Base-by-base conservation (phyloP, 2,888 invertebrate species). In the Celastrina argiolus region DNA sequence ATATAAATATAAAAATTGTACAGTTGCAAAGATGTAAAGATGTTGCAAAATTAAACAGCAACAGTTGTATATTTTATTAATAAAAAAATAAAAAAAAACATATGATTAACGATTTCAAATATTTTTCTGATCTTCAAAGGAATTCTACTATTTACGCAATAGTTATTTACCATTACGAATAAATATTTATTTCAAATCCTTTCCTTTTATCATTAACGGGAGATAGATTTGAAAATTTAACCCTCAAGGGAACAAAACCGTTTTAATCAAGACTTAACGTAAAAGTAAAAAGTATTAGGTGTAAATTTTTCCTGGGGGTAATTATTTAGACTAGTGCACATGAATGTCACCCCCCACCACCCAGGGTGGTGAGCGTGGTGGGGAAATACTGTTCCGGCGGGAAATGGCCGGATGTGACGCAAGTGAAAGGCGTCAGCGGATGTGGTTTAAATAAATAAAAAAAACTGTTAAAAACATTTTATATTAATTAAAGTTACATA, bases 361-460 rank as follows among this genome's bases (percentile, higher is more conserved):
- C 22, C 18, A 1, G 10, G 18, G 26, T 22, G 51, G 51, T 51
- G 22, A 26, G 63, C 56, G 67, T 64, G 67, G 64, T 31, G 39
- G 22, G 63, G 64, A 63, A 67, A 67, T 58, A 66, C 67, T 56
- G 63, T 41, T 56, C 65, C 22, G 65, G 58, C 51, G 58, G 63
- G 67, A 66, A 59, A 66, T 68, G 64, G 68, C 41, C 61, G 61
- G 39, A 36, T 12, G 65, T 31, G 59, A 64, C 34, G 18, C 66
- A 61, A 64, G 64, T n/a, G 6, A 56, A n/a, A 34, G 10, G 41
- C 56, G 56, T 36, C 14, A 31, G 22, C 22, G 31, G 41, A 12
- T 28, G 14, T 41, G 8, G 26, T 4, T 16, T 59, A 8, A 34
- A 10, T 36, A 36, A 36, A 12, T n/a, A n/a, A n/a, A n/a, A n/a